Evolutionary conservation across 1,140 invertebrate species (phyloP), one percentile per base, ranked within the genome.

Genomic region (Macrosteles quadrilineatus): DNA sequence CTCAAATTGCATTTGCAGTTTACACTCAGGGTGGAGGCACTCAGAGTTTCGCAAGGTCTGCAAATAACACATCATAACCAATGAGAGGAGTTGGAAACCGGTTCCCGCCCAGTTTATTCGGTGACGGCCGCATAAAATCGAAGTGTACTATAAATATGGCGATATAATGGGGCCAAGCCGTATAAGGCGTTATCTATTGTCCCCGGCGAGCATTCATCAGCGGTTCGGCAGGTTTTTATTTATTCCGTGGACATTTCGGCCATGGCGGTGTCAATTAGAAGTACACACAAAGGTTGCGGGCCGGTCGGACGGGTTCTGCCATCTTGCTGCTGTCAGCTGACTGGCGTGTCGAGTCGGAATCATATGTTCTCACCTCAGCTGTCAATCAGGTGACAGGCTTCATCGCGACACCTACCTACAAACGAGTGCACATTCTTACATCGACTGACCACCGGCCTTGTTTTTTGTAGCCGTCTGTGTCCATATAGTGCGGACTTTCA

Each of bases 1-100:
- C n/a, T n/a, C n/a, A n/a, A n/a, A n/a, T n/a, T n/a, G n/a, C n/a
- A n/a, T n/a, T n/a, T n/a, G n/a, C n/a, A n/a, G n/a, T n/a, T n/a
- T n/a, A n/a, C n/a, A n/a, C n/a, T n/a, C n/a, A n/a, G n/a, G n/a
- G n/a, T n/a, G n/a, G n/a, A n/a, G n/a, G n/a, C n/a, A n/a, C n/a
- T n/a, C n/a, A n/a, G n/a, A n/a, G n/a, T n/a, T n/a, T n/a, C n/a
- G n/a, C n/a, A n/a, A n/a, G 32, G 32, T 36, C 32, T 36, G 4
- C 32, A 59, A 59, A 4, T 21, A 59, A 59, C 55, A 59, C 55
- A 59, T 59, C 55, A 59, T 59, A 59, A 59, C 55, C 55, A 59
- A 27, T 29, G 23, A 29, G 55, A 59, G 32, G 14, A 36, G 32
- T 14, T 36, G 32, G 4, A 59, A 29, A 59, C 55, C 55, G 21